Percentiles rank a stretch among this genome's conserved stretches.
Evolutionary conservation across 2,797 vertebrate genomes (phyloP).

Genomic region (Harpagifer antarcticus): DNA sequence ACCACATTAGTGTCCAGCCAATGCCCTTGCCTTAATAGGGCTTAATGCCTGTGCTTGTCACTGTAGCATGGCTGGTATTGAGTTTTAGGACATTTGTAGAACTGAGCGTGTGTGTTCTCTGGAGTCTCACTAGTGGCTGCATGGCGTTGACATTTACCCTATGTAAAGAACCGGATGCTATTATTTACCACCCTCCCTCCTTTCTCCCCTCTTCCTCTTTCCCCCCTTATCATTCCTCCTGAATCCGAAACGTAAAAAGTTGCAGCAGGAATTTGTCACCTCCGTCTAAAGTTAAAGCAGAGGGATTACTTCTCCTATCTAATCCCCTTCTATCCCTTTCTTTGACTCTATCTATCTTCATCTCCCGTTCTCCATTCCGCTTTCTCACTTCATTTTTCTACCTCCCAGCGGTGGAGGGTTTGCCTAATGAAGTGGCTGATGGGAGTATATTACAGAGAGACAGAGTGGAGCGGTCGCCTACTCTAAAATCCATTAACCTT

Average conservation of each 20-base stretch:
- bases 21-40: conserved; percentile 76
- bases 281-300: conserved; percentile 50
- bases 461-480: conserved; percentile 78
- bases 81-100: conserved; percentile 69
- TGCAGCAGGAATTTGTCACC: conserved; percentile 55
- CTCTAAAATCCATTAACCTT: conserved; percentile 85
- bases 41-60: conserved; percentile 78
- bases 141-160: conserved; percentile 78
- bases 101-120: conserved; percentile 58
- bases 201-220: conserved; percentile 3
- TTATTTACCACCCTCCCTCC: conserved; percentile 58
- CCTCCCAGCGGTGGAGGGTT: conserved; percentile 75
- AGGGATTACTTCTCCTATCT: conserved; percentile 51
- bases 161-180: conserved; percentile 72
- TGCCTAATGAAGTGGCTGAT: conserved; percentile 82
- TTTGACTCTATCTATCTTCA: conserved; percentile 66
- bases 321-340: conserved; percentile 51
- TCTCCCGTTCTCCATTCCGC: conserved; percentile 53
- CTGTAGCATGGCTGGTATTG: conserved; percentile 65
- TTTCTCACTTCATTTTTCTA: conserved; percentile 75
- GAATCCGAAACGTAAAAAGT: conserved; percentile 23
- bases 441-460: conserved; percentile 83
- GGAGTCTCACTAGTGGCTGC: conserved; percentile 51
- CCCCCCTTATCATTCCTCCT: conserved; percentile 29
- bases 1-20: conserved; percentile 70